phyloP scores from a whole-genome alignment of 2,113 vertebrate species.

The Corapipo altera region DNA sequence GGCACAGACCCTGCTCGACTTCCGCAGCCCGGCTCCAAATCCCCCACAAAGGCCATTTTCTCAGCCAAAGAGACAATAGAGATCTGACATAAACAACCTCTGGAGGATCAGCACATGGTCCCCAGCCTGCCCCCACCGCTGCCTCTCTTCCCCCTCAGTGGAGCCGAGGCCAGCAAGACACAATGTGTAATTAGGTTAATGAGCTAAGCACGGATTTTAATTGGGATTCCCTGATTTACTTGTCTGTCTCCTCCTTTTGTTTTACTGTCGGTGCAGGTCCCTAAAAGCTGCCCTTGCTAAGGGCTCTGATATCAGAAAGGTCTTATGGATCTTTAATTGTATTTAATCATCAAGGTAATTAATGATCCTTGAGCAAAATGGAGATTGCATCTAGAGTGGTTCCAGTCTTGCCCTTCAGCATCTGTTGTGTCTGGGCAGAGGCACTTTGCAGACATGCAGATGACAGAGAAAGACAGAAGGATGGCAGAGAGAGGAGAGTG shows the following conservation, averaged over 20 bases:
- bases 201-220: constrained; percentile 53
- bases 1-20: not conserved
- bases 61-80: not conserved
- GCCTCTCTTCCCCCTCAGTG: not conserved
- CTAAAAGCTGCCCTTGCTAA: constrained; percentile 45
- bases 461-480: not conserved
- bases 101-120: not conserved
- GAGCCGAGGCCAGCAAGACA: not conserved
- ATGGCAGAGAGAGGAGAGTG: not conserved
- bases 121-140: not conserved
- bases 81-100: not conserved
- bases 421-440: constrained; percentile 53
- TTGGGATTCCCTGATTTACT: constrained; percentile 59
- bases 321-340: constrained; percentile 63
- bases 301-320: constrained; percentile 57
- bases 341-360: constrained; percentile 66
- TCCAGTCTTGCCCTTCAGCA: constrained; percentile 46
- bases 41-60: not conserved
- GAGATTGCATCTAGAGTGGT: constrained; percentile 55
- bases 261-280: constrained; percentile 26
- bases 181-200: constrained; percentile 64
- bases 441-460: not conserved
- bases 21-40: not conserved
- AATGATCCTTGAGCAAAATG: constrained; percentile 60
- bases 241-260: constrained; percentile 48